Conservation (phyloP, 2,113 vertebrate genomes). For the Cyanoderma ruficeps region DNA sequence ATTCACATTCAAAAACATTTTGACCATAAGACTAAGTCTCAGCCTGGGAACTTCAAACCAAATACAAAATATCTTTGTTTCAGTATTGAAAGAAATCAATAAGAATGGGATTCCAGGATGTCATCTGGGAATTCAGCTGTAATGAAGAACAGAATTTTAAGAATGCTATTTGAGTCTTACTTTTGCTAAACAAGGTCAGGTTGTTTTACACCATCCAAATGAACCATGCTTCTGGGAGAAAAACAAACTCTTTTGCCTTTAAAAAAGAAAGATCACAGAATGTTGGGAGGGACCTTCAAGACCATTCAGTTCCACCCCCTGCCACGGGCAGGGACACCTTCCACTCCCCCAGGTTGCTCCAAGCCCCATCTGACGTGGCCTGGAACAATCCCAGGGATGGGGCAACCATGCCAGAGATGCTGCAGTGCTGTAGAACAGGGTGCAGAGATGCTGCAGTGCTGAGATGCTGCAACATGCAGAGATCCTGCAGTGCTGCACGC, state of each 20-base stretch:
- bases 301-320: not conserved
- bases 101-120: not conserved
- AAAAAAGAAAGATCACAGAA: not conserved
- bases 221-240: not conserved
- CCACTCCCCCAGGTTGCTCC: not conserved
- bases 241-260: not conserved
- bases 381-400: not conserved
- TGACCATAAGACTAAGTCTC: not conserved
- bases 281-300: not conserved
- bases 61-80: not conserved
- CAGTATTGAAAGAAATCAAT: not conserved
- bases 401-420: not conserved
- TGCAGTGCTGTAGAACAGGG: not conserved
- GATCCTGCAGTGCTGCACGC: not conserved
- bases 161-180: not conserved
- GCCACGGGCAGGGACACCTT: not conserved
- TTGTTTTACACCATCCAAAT: not conserved
- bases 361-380: accelerated
- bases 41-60: not conserved
- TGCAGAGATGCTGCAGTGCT: not conserved
- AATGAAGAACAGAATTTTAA: not conserved
- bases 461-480: not conserved
- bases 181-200: not conserved
- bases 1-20: not conserved
- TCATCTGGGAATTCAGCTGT: not conserved